phyloP scores from a whole-genome alignment of 2,113 vertebrate genomes.

The Aegithalos caudatus region DNA sequence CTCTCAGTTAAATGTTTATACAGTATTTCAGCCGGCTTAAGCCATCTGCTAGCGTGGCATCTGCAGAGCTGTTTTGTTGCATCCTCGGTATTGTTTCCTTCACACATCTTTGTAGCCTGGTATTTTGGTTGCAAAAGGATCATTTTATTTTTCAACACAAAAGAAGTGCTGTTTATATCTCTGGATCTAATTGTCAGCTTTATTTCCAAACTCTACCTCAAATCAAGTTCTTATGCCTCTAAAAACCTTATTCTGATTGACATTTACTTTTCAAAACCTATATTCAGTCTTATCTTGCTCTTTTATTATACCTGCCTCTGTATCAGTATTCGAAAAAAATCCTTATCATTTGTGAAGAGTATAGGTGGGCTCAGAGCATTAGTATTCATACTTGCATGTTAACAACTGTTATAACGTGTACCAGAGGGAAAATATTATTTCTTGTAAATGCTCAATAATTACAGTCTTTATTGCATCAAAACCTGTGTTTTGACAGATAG shows the following conservation, averaged over 20 bases:
- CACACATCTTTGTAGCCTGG: slow-evolving; percentile 23
- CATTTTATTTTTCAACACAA: neutral
- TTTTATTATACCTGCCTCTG: slow-evolving; percentile 7
- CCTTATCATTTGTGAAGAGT: slow-evolving; percentile 4
- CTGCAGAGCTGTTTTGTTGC: slow-evolving; percentile 13
- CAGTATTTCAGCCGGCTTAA: slow-evolving; percentile 34
- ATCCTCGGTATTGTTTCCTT: slow-evolving; percentile 17
- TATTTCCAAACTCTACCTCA: slow-evolving; percentile 39
- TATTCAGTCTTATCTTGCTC: slow-evolving; percentile 32
- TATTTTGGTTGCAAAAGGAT: slow-evolving; percentile 45
- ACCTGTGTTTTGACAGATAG: slow-evolving; percentile 69
- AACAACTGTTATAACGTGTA: slow-evolving; percentile 57
- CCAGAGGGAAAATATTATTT: slow-evolving; percentile 75
- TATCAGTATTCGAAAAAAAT: slow-evolving; percentile 1
- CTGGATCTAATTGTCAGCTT: slow-evolving; percentile 41
- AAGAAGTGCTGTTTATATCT: slow-evolving; percentile 46
- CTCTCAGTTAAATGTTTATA: slow-evolving; percentile 57
- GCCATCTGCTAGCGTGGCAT: slow-evolving; percentile 34
- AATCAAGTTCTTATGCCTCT: neutral
- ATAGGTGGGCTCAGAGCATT: slow-evolving; percentile 49
- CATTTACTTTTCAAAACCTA: slow-evolving; percentile 44
- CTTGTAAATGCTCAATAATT: slow-evolving; percentile 76
- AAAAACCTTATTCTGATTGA: slow-evolving; percentile 53
- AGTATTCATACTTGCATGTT: slow-evolving; percentile 59
- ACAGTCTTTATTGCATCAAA: slow-evolving; percentile 75